Conservation (phyloP, 2,888 invertebrate genomes). For the Megaustenia siamemsis region DNA sequence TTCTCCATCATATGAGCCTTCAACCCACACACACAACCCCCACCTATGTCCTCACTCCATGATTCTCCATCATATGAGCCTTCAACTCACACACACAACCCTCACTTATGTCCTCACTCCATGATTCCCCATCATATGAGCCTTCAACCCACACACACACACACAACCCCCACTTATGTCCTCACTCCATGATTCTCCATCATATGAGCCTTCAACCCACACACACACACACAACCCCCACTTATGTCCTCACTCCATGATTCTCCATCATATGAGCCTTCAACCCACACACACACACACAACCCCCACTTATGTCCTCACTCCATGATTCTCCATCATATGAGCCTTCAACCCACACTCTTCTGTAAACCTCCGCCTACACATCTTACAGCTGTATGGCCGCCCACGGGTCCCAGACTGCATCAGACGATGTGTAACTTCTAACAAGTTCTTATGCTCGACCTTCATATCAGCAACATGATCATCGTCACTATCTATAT, state of each 20-base stretch:
- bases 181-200: too few relatives aligned
- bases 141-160: too few relatives aligned
- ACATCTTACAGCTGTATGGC: conserved; percentile 49
- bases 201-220: too few relatives aligned
- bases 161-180: too few relatives aligned
- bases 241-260: conserved; percentile 39
- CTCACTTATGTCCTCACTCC: too few relatives aligned
- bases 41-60: too few relatives aligned
- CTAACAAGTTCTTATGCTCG: conserved; percentile 11
- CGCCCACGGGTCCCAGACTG: conserved; percentile 48
- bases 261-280: conserved; percentile 37
- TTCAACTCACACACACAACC: too few relatives aligned
- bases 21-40: too few relatives aligned
- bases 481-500: conserved; percentile 24
- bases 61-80: too few relatives aligned
- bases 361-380: conserved; percentile 49
- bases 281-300: not conserved
- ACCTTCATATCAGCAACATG: not conserved
- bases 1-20: too few relatives aligned
- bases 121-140: too few relatives aligned
- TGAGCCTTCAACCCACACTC: conserved; percentile 29
- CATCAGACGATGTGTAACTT: conserved; percentile 32
- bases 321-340: conserved; percentile 43
- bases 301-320: not conserved
- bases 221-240: too few relatives aligned